Evolutionary conservation across 2,797 vertebrate genomes (phyloP), one percentile per base, ranked within the genome.

Genomic region (Gymnothorax reevesii): DNA sequence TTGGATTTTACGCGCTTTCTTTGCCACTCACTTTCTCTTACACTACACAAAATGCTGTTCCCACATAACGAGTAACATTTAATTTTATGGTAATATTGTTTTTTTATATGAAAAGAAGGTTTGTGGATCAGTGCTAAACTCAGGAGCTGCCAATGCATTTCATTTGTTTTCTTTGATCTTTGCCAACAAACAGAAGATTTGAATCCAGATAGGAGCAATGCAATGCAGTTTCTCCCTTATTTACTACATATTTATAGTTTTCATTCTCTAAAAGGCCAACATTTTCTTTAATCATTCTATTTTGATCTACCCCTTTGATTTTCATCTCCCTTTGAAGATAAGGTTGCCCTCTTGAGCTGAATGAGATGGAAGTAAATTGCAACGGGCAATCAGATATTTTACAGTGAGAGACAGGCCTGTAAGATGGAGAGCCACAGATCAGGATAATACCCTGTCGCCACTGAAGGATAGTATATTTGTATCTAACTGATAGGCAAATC

Each of bases 361-460:
- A 27, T n/a, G 57, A 66, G 57, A 79, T 79, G 54, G 75, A 79
- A 79, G 77, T 69, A 69, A 83, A 83, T 83, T 83, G 82, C 10
- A 8, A 66, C 49, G 66, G 57, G 75, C 75, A 62, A 49, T 82
- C 25, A 59, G 75, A 83, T 57, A 49, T 52, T 57, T 42, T 57
- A 73, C 73, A 59, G 20, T 80, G 73, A 86, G 73, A 86, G 57
- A 22, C 20, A 49, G 69, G n/a, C 33, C 71, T 42, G 54, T 54
- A 33, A 25, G 25, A 82, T 33, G 55, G 15, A 59, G 71, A 77
- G n/a, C 55, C 75, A 20, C 33, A 54, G 15, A 52, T 54, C 42
- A 52, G 42, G 6, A 22, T 77, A 20, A 80, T 42, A 75, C 27
- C 13, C 71, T 12, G 25, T 75, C 33, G 64, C 64, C 64, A 69